Percentiles rank a stretch among this genome's conserved stretches.
Conservation (phyloP, 2,888 invertebrate genomes). For the Dastarcus helophoroides region DNA sequence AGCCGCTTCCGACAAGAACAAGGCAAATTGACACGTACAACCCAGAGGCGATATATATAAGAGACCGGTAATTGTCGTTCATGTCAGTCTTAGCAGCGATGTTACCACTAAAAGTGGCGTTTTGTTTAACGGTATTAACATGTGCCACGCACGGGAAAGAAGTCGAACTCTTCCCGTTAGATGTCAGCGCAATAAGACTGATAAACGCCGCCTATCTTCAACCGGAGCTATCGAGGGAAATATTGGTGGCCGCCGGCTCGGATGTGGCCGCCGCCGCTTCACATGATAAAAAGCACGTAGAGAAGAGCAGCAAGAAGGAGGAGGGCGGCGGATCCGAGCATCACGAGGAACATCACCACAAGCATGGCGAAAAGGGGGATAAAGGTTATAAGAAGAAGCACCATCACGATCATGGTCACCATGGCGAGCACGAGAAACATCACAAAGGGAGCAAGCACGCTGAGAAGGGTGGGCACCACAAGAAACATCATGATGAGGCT, state of each 20-base stretch:
- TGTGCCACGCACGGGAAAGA: conserved; percentile 4
- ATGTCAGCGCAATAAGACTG: neutral
- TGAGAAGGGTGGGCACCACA: conserved; percentile 51
- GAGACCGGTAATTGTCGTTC: neutral
- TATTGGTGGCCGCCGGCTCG: neutral
- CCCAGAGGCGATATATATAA: neutral
- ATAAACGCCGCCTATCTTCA: neutral
- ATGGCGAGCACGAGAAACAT: conserved; percentile 48
- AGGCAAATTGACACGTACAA: neutral
- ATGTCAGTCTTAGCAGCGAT: conserved; percentile 6
- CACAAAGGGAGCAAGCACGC: conserved; percentile 48
- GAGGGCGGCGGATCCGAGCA: conserved; percentile 28
- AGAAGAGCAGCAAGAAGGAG: conserved; percentile 13
- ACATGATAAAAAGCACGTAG: conserved; percentile 10
- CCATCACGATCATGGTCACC: conserved; percentile 46
- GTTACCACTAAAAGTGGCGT: conserved; percentile 14
- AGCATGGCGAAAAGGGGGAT: conserved; percentile 43
- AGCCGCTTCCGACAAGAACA: conserved; percentile 12
- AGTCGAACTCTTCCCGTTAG: neutral
- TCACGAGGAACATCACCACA: conserved; percentile 41
- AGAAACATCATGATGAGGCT: conserved; percentile 52
- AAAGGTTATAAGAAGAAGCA: conserved; percentile 44
- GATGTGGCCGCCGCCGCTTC: too few species aligned
- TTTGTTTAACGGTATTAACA: conserved; percentile 10
- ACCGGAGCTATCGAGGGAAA: neutral